Base-by-base conservation (phyloP, 2,113 vertebrate genomes). In the Rutilus rutilus region DNA sequence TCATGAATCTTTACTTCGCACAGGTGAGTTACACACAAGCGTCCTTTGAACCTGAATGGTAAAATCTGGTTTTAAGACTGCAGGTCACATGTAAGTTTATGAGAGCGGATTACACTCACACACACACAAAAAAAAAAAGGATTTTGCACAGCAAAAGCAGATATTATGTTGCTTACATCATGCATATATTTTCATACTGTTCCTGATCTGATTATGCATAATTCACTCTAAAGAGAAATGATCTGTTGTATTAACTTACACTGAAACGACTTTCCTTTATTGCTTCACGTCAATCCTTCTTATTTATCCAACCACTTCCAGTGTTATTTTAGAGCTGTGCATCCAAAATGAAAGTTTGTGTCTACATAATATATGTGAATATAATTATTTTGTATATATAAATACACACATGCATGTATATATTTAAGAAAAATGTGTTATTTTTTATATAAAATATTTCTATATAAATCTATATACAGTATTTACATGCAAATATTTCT, bases 1-100 rank as follows among this genome's bases (percentile, higher is more conserved):
- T 99, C 90, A 97, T 99, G 97, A 99, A 99, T 92, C 95, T 99
- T 12, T 99, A 99, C 93, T 98, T 97, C 89, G 96, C 96, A 47
- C 97, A 98, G 98, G 98, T 62, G 62, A 82, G 62, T 50, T 30
- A 6, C 7, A 54, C n/a, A 57, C 21, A 1, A 15, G 11, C 12
- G 71, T 74, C 52, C 52, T 78, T 78, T 78, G 76, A 6, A 39
- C 76, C 27, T 36, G 7, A 25, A 52, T 14, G 4, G 12, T 76
- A 76, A 76, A 50, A 30, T 33, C 14, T 3, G 14, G 15, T 1
- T 67, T 33, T 67, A 67, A 67, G 64, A 67, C 14, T 9, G 19
- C 15, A 36, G 64, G 64, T 67, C 64, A 67, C 64, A 33, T 36
- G 59, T 11, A 60, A 10, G 3, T 60, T 60, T 60, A 25, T 21